A percentile compares a stretch with the other conserved stretches of the same genome.
These are phyloP conservation scores for Apis cerana DNA, from an alignment of 1,140 invertebrate genomes.

Conservation along the genomic window DNA sequence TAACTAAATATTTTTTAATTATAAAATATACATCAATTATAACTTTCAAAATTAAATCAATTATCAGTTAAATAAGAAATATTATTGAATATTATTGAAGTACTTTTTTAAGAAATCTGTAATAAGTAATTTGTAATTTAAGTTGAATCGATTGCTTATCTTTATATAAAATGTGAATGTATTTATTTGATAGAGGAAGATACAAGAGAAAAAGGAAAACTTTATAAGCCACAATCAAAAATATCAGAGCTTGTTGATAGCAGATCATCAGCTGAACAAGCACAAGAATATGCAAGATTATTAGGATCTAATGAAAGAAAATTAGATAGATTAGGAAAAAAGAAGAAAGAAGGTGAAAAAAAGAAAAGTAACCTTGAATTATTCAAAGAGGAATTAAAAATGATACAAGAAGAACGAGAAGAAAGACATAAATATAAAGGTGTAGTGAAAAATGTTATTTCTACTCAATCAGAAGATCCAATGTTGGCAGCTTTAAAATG, in stretches of 20 bases:
- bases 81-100: too few relatives aligned
- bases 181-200: constrained; percentile 87
- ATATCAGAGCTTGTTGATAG: constrained; percentile 82
- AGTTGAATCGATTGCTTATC: too few relatives aligned
- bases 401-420: constrained; percentile 98
- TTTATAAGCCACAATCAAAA: constrained; percentile 96
- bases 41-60: constrained; percentile 13
- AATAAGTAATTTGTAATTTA: constrained; percentile 20
- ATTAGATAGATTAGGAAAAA: constrained; percentile 87
- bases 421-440: constrained; percentile 96
- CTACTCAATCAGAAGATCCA: constrained; percentile 75
- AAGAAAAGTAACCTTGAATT: constrained; percentile 98
- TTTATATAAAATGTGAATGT: background rate
- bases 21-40: background rate
- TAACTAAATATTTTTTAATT: background rate
- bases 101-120: background rate
- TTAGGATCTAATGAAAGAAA: constrained; percentile 84
- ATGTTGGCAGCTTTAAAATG: constrained; percentile 79
- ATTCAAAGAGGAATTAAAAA: constrained; percentile 97
- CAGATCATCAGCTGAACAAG: constrained; percentile 82
- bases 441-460: constrained; percentile 80
- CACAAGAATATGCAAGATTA: constrained; percentile 88
- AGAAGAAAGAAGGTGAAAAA: constrained; percentile 92
- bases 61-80: too few relatives aligned
- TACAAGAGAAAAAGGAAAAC: constrained; percentile 92